Evolutionary conservation across 2,113 vertebrate genomes (phyloP), one percentile per base, ranked within the genome.

Genomic region (Scatophagus argus): DNA sequence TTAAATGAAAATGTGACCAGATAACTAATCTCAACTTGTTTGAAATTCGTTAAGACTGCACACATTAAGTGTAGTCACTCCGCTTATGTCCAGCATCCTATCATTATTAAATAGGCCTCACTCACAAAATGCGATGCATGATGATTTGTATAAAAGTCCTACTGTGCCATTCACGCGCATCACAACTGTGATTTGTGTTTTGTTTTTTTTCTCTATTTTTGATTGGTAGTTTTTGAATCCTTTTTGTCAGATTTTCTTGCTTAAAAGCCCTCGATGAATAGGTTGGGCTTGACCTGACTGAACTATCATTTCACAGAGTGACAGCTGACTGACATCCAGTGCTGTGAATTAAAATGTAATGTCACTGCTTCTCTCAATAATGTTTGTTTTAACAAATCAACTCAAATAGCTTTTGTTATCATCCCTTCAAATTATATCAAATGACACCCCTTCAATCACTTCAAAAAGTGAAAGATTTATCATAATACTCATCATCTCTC

Each of bases 1-100:
- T 83, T 81, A 74, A 91, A 87, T 91, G 68, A 86, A 31, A 78
- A 86, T 38, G 82, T 87, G 70, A 90, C 73, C 36, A 77, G 60
- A 76, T 76, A 79, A 67, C 59, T 66, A 31, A 74, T 78, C 60
- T 41, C 29, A 25, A 34, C 60, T 74, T 66, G 84, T 72, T 74
- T 61, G 25, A 65, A 73, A 90, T 64, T 74, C 84, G 81, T 91
- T 87, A 85, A 85, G 51, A 46, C 61, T 2, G 6, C 70, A 41
- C 1, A 14, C 71, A 71, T 65, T 49, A 76, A 80, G 66, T 31
- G 54, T 5, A 23, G 62, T 59, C 41, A 34, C 43, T 61, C 61
- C 47, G 34, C 61, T 61, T 32, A 27, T 11, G 46, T 78, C 72
- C 25, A 61, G 16, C 59, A 63, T 47, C 68, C 19, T 43, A 19